Evolutionary conservation across 2,888 invertebrate species (phyloP).

Genomic region (Tetramorium bicarinatum): DNA sequence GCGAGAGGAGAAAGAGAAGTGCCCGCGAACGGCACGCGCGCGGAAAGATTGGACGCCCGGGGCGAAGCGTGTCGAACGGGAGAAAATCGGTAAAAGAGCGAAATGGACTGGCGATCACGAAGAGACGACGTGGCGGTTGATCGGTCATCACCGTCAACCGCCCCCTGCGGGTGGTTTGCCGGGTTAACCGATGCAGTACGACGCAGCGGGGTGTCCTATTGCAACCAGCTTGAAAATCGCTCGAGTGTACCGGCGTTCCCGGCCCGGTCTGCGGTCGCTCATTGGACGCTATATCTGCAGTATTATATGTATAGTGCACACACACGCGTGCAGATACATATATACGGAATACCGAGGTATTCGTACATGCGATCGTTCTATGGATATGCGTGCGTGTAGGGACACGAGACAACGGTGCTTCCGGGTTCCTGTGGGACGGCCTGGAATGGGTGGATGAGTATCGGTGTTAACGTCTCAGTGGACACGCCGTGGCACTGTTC

Average conservation of each 20-base stretch:
- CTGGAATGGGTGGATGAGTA: slow-evolving; percentile 67
- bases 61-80: slow-evolving; percentile 26
- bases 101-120: slow-evolving; percentile 15
- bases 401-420: slow-evolving; percentile 56
- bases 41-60: neutral
- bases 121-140: slow-evolving; percentile 33
- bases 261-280: slow-evolving; percentile 63
- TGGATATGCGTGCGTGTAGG: slow-evolving; percentile 20
- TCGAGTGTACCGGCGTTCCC: slow-evolving; percentile 67
- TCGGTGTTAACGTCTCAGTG: slow-evolving; percentile 81
- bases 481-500: slow-evolving; percentile 74
- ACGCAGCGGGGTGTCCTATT: slow-evolving; percentile 74
- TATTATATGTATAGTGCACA: slow-evolving; percentile 64
- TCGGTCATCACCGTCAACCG: slow-evolving; percentile 57
- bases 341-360: neutral
- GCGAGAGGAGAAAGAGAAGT: neutral
- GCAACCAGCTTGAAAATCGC: slow-evolving; percentile 78
- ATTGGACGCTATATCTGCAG: slow-evolving; percentile 69
- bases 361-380: slow-evolving; percentile 21
- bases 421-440: slow-evolving; percentile 41
- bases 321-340: neutral
- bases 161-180: slow-evolving; percentile 69
- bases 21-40: neutral
- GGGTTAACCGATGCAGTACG: slow-evolving; percentile 75
- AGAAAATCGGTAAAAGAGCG: slow-evolving; percentile 28